Base-by-base conservation (phyloP, 2,113 vertebrate species). In the Puntigrus tetrazona region DNA sequence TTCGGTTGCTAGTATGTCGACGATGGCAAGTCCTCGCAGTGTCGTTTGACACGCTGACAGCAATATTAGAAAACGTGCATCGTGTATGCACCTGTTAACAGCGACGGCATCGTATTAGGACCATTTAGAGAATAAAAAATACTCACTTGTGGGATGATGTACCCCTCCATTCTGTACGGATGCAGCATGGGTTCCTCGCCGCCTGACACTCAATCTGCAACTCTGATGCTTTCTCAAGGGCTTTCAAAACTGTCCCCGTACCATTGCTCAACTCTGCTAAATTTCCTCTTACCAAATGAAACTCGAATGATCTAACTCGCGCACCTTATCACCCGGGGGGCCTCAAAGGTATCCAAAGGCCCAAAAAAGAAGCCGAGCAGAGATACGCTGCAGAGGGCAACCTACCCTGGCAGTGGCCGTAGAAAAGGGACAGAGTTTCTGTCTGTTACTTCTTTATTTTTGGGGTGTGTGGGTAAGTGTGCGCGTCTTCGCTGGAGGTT, bases 81-180 rank as follows among this genome's bases (percentile, higher is more conserved):
- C 10, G 38, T 29, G 14, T 79, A 79, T 3, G 10, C 50, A 45
- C 22, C 38, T 79, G 22, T 20, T 34, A 34, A 7, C 61, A 59
- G 11, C 20, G 72, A 20, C 27, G 31, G 69, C 34, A 63, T 1
- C 31, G 36, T 29, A n/a, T 9, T 41, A 63, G 20, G 55, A 34
- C 29, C 34, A 34, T 25, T 45, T 5, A 29, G 20, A 77, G 43
- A 18, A 76, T 47, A n/a, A 61, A 16, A 76, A 75, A 82, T 95
- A 95, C 95, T 95, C 86, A 95, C 95, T 89, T 93, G 91, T 34
- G 93, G 89, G 87, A 95, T 94, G 89, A 95, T 93, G 83, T 95
- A 95, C 89, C 93, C 94, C 92, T 95, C 95, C 95, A 95, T 95
- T 93, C 93, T 95, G 93, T 92, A 93, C 52, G 94, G 86, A 93